Percentiles rank a stretch among this genome's conserved stretches.
These are phyloP conservation scores for Caenorhabditis japonica DNA, from an alignment of 2,888 invertebrate species.

Conservation along the genomic window DNA sequence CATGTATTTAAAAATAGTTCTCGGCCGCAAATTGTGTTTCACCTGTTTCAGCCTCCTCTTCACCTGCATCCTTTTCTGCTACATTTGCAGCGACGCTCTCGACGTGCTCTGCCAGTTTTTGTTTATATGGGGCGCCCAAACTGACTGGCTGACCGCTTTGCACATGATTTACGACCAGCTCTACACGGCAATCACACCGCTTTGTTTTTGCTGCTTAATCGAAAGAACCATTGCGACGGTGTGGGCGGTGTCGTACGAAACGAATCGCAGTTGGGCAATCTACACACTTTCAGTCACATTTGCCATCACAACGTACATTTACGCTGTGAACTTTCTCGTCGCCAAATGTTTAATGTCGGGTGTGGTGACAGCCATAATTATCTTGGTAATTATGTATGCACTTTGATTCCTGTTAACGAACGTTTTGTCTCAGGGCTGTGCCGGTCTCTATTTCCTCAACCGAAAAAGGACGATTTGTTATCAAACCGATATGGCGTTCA, in stretches of 20 bases:
- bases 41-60: constrained; percentile 21
- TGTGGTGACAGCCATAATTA: constrained; percentile 23
- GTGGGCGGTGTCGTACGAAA: constrained; percentile 38
- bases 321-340: constrained; percentile 20
- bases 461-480: constrained; percentile 24
- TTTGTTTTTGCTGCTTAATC: constrained; percentile 31
- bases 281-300: constrained; percentile 8
- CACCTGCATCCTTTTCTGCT: constrained; percentile 17
- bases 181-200: constrained; percentile 28
- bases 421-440: constrained; percentile 2
- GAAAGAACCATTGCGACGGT: constrained; percentile 33
- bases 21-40: neutral
- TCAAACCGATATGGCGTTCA: constrained; percentile 18
- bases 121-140: constrained; percentile 14
- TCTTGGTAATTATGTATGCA: constrained; percentile 5
- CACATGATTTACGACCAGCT: constrained; percentile 12
- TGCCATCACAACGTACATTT: constrained; percentile 17
- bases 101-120: constrained; percentile 27
- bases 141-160: neutral
- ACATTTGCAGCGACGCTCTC: constrained; percentile 13
- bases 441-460: constrained; percentile 34
- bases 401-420: too few species aligned
- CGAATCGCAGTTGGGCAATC: constrained; percentile 20
- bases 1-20: neutral
- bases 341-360: constrained; percentile 28